Base-by-base conservation (phyloP, 2,113 vertebrate genomes). In the Nerophis ophidion region DNA sequence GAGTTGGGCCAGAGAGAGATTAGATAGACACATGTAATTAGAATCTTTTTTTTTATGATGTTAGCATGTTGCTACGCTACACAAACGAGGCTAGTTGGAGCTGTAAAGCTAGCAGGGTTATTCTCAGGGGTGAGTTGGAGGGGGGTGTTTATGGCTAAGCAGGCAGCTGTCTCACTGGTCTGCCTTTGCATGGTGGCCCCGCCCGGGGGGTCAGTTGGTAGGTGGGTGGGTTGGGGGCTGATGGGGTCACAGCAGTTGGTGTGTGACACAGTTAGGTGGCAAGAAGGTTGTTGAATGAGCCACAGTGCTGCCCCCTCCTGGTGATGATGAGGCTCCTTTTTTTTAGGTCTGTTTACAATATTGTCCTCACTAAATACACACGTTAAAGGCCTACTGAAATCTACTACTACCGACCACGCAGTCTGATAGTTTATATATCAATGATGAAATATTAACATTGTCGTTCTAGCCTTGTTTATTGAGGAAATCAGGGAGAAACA, bases 251-350 rank as follows among this genome's bases (percentile, higher is more conserved):
- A 69, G 72, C 76, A 86, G 76, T 76, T 80, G 65, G 72, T 55
- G 26, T 70, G 57, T 66, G 63, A 62, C 70, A 79, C 68, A 73
- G 60, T 71, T 79, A 68, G 47, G 49, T 45, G 49, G 45, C 12
- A 26, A 63, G 56, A 48, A 49, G 40, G 26, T 36, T 58, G 66
- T 26, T 49, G n/a, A 13, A 7, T 7, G 9, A 68, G 57, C 9
- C 42, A 19, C 42, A 60, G 35, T 19, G 62, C 72, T 76, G 80
- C 82, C 85, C 12, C 66, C 87, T 88, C 5, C 66, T 86, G 87
- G 77, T 65, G 3, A 50, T 1, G n/a, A 13, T 10, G 11, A 44
- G 40, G 40, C 19, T 6, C 33, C 7, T 11, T 11, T 16, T 11
- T 16, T 55, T 38, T 1, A 38, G 35, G 35, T 36, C 35, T 10